Percentiles rank a stretch among this genome's conserved stretches.
Conservation (phyloP, 2,113 vertebrate genomes). For the Accipiter virgatus region DNA sequence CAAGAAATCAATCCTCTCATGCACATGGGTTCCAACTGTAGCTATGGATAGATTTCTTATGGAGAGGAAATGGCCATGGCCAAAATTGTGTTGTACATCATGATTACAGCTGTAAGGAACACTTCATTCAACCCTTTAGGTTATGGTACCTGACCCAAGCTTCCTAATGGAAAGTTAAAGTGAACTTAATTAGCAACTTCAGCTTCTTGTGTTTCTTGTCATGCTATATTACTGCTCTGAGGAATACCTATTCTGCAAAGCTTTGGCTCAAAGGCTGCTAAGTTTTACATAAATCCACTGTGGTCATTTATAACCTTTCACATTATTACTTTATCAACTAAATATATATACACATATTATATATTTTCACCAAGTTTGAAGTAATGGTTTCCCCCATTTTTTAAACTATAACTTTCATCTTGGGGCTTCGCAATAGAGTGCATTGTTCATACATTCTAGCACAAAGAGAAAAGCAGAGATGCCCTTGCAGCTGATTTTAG, state of each 20-base stretch:
- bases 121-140: slow-evolving; percentile 24
- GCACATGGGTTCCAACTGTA: slow-evolving; percentile 12
- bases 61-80: slow-evolving; percentile 14
- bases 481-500: background rate
- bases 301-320: background rate
- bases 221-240: background rate
- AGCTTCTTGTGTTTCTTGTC: background rate
- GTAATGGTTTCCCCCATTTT: background rate
- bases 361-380: background rate
- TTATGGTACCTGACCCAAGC: background rate
- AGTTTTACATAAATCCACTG: background rate
- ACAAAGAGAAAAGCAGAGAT: background rate
- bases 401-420: background rate
- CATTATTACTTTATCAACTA: background rate
- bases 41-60: slow-evolving; percentile 14
- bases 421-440: background rate
- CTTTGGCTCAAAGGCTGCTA: background rate
- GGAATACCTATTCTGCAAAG: background rate
- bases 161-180: slow-evolving; percentile 27
- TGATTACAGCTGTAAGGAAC: slow-evolving; percentile 42
- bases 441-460: background rate
- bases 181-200: slow-evolving; percentile 12
- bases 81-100: slow-evolving; percentile 21
- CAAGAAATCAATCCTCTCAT: slow-evolving; percentile 51
- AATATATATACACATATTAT: background rate